Base-by-base conservation (phyloP, 2,113 vertebrate genomes). In the Charadrius vociferus region DNA sequence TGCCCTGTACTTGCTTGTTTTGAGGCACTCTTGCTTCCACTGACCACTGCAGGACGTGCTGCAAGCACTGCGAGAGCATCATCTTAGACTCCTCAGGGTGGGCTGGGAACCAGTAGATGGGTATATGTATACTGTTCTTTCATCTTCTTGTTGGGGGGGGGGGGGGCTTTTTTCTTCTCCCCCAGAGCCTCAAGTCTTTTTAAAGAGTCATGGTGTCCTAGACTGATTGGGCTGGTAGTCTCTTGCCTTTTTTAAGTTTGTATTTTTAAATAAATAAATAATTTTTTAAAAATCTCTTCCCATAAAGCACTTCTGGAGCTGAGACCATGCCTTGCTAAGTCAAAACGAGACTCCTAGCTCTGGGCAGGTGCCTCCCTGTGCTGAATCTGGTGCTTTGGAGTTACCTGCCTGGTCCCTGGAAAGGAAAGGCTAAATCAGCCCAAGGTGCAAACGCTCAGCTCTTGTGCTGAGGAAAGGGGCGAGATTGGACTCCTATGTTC, bases 31-130 rank as follows among this genome's bases (percentile, higher is more conserved):
- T 87, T 0, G 0, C 13, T 65, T 43, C 30, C 19, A 8, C 12
- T 74, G 47, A 8, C 47, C 3, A 0, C 10, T 23, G 23, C 7
- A 22, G 59, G 29, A 2, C n/a, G 43, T 37, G 37, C 61, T 62
- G 34, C 3, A 4, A 47, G 34, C 17, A 22, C 12, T 0, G 1
- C 0, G 6, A 36, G 16, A 43, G 7, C 62, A 43, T 32, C 1
- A 0, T 7, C 58, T 27, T 66, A 34, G 10, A 23, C 7, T 39
- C 18, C 50, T 49, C 27, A 32, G 37, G 14, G 4, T 19, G 10
- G 24, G 12, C 29, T 62, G 65, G 36, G 27, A 61, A 22, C 32
- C 7, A 10, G 50, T 12, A 37, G 34, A 16, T 45, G 21, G 14
- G 14, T 37, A 4, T 6, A 11, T 2, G 4, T 37, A 27, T 12